phyloP scores from a whole-genome alignment of 2,797 vertebrate genomes.

The Xiphophorus birchmanni region DNA sequence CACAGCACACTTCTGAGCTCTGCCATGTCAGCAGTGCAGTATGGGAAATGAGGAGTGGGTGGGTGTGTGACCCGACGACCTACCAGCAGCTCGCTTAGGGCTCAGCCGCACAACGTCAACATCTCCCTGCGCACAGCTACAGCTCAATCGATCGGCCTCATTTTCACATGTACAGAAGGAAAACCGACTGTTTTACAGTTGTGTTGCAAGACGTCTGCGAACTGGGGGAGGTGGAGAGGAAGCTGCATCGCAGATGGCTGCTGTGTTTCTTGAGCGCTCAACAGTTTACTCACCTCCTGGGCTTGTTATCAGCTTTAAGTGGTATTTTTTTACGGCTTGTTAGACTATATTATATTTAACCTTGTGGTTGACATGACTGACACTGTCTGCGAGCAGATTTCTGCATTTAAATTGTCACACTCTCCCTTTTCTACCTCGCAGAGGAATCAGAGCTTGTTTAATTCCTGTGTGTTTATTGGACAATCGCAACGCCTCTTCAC shows the following conservation, averaged over 20 bases:
- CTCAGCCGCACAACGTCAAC: slow-evolving; percentile 57
- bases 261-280: slow-evolving; percentile 68
- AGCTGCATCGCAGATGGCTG: slow-evolving; percentile 73
- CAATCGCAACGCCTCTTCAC: not conserved
- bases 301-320: slow-evolving; percentile 66
- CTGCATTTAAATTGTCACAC: slow-evolving; percentile 12
- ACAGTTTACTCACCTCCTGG: slow-evolving; percentile 74
- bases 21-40: slow-evolving; percentile 69
- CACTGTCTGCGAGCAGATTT: slow-evolving; percentile 19
- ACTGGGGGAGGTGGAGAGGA: slow-evolving; percentile 76
- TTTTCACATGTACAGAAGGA: slow-evolving; percentile 74
- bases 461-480: not conserved
- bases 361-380: slow-evolving; percentile 33
- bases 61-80: slow-evolving; percentile 74
- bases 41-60: slow-evolving; percentile 79
- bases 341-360: slow-evolving; percentile 42
- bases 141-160: slow-evolving; percentile 73
- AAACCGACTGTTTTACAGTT: slow-evolving; percentile 68
- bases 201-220: slow-evolving; percentile 72
- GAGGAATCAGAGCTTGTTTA: not conserved
- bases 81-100: slow-evolving; percentile 67
- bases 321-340: slow-evolving; percentile 47
- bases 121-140: slow-evolving; percentile 64
- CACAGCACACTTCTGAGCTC: slow-evolving; percentile 67
- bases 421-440: slow-evolving; percentile 11